A percentile compares a stretch with the other conserved stretches of the same genome.
Conservation (phyloP, 2,797 vertebrate species). For the Macropus fuliginosus region DNA sequence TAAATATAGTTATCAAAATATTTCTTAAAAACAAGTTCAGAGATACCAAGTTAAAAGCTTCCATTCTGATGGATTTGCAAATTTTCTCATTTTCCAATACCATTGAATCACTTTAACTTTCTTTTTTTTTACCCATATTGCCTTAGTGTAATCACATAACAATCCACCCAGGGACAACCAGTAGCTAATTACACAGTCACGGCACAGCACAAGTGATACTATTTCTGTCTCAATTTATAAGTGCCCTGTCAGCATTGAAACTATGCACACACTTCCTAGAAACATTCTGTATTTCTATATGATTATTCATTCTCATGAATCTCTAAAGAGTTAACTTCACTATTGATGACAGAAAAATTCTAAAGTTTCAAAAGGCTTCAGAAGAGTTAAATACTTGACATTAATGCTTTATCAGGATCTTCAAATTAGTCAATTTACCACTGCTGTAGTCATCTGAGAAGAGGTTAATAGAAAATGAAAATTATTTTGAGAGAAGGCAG, state of each 20-base stretch:
- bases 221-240: neutral
- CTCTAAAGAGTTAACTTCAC: neutral
- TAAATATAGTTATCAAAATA: neutral
- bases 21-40: neutral
- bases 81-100: neutral
- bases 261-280: neutral
- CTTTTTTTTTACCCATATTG: neutral
- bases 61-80: neutral
- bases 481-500: constrained; percentile 25
- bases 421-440: neutral
- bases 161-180: neutral
- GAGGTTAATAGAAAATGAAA: neutral
- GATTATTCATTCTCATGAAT: neutral
- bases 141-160: neutral
- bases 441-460: neutral
- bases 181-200: neutral
- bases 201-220: neutral
- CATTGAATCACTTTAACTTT: neutral
- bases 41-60: neutral
- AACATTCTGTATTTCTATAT: neutral
- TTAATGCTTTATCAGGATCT: neutral
- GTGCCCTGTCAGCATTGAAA: neutral
- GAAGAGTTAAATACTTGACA: neutral
- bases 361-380: neutral
- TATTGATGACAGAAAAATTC: neutral